Evolutionary conservation across 2,888 invertebrate genomes (phyloP).

Genomic region (Melinaea menophilus): DNA sequence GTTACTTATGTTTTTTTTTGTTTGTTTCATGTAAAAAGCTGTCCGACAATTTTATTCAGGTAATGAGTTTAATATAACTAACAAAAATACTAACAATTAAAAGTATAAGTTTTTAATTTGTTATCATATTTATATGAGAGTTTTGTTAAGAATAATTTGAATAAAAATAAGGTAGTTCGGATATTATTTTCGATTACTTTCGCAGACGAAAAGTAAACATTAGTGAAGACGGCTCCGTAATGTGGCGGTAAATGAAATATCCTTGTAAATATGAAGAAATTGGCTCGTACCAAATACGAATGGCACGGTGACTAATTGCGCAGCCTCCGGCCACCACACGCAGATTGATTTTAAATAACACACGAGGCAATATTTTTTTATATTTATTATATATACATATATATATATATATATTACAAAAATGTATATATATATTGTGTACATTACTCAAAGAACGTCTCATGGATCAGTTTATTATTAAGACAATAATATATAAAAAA

Average conservation of each 20-base stretch:
- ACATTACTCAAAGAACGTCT: too few relatives aligned
- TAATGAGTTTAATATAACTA: constrained; percentile 40
- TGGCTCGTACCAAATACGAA: constrained; percentile 31
- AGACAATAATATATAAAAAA: too few relatives aligned
- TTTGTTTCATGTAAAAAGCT: constrained; percentile 76
- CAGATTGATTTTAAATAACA: constrained; percentile 17
- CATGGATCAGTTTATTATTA: too few relatives aligned
- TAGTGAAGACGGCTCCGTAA: background rate
- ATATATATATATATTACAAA: too few relatives aligned
- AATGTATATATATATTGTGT: too few relatives aligned
- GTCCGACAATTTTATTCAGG: constrained; percentile 74
- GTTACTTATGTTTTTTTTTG: constrained; percentile 46
- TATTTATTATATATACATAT: too few relatives aligned
- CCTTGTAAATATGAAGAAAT: constrained; percentile 25
- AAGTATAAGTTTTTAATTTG: background rate
- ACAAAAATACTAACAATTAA: constrained; percentile 2
- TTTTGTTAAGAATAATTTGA: background rate
- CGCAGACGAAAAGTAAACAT: background rate
- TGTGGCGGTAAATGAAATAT: constrained; percentile 31
- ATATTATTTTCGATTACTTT: constrained; percentile 4
- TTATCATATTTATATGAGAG: background rate
- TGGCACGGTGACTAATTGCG: constrained; percentile 16
- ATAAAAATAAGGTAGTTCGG: background rate
- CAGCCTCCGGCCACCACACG: constrained; percentile 17
- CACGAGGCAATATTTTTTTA: background rate